These are phyloP conservation scores for Brachyhypopomus occidentalis DNA, from an alignment of 2,113 vertebrate species.

Conservation along the genomic window DNA sequence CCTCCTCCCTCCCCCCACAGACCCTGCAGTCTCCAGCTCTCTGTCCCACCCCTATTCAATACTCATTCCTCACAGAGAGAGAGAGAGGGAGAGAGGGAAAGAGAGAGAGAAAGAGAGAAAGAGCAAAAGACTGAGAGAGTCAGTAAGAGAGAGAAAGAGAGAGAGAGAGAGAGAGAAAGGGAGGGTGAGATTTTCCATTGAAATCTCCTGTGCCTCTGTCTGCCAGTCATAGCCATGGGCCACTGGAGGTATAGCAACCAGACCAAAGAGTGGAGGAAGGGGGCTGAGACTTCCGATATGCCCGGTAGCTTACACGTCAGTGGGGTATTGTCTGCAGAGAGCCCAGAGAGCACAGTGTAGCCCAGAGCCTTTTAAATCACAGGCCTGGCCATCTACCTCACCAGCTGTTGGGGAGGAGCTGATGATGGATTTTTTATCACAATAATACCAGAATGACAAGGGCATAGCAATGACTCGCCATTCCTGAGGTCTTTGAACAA, in stretches of 20 bases:
- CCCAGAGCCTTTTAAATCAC: conserved; percentile 39
- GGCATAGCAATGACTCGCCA: background rate
- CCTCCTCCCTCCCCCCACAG: conserved; percentile 57
- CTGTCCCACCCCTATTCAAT: conserved; percentile 56
- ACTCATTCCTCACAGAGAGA: conserved; percentile 58
- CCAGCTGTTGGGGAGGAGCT: conserved; percentile 44
- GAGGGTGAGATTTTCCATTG: conserved; percentile 41
- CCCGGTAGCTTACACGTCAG: conserved; percentile 49
- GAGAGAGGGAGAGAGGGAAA: conserved; percentile 57
- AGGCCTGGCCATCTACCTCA: conserved; percentile 32
- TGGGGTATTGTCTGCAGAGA: conserved; percentile 46
- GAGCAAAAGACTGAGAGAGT: conserved; percentile 45
- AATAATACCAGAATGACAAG: conserved; percentile 15
- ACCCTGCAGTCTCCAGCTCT: conserved; percentile 42
- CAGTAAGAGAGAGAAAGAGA: conserved; percentile 49
- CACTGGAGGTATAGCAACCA: conserved; percentile 50
- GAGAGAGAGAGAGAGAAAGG: conserved; percentile 29
- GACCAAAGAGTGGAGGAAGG: conserved; percentile 53
- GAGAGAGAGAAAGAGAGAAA: conserved; percentile 47
- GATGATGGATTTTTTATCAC: conserved; percentile 30
- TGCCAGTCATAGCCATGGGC: conserved; percentile 58
- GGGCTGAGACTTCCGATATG: conserved; percentile 52
- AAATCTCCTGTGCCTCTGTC: conserved; percentile 56
- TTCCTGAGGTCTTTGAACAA: background rate
- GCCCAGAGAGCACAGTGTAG: conserved; percentile 42